Evolutionary conservation across 2,797 vertebrate genomes (phyloP).

Genomic region (Rallus crepitans): DNA sequence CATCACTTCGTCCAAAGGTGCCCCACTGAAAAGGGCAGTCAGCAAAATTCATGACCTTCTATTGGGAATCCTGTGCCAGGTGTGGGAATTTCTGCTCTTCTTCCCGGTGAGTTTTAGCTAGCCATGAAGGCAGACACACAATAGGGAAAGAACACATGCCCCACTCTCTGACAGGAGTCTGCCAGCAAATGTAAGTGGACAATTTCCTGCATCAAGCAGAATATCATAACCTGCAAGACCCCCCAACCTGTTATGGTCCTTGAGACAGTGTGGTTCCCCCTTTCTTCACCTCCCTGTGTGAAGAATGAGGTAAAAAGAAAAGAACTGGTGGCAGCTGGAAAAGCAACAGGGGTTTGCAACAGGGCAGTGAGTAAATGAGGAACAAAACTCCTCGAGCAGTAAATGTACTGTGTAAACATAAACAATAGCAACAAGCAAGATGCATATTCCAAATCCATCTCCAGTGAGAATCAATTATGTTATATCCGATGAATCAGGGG

Average conservation of each 20-base stretch:
- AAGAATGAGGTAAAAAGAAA: slow-evolving; percentile 17
- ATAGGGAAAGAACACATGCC: neutral
- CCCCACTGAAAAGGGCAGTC: neutral
- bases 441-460: slow-evolving; percentile 29
- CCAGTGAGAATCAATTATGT: slow-evolving; percentile 44
- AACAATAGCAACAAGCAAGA: slow-evolving; percentile 54
- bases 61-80: neutral
- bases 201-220: neutral
- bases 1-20: neutral
- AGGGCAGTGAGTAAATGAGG: neutral
- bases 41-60: neutral
- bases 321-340: slow-evolving; percentile 27
- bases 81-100: neutral
- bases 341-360: slow-evolving; percentile 20
- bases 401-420: slow-evolving; percentile 60
- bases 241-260: neutral
- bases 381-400: slow-evolving; percentile 35
- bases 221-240: neutral
- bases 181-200: neutral
- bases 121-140: neutral
- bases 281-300: neutral
- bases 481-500: slow-evolving; percentile 14
- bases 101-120: neutral
- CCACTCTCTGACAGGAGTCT: neutral
- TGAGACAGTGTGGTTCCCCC: neutral